Base-by-base conservation (phyloP, 2,888 invertebrate genomes). In the Gisinianus flammeolus region DNA sequence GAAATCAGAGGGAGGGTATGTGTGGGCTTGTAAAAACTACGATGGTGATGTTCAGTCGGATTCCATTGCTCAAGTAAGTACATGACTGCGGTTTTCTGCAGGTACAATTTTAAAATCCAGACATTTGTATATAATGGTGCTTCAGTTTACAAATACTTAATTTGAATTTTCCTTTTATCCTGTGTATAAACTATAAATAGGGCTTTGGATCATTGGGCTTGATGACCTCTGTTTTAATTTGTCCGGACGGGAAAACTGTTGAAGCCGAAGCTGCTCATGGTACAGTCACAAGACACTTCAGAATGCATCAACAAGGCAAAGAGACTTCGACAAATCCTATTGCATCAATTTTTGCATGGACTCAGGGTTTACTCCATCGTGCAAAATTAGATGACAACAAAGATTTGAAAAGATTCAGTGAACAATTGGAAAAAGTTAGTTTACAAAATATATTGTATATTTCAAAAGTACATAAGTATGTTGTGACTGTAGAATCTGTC, bases 201-300 rank as follows among this genome's bases (percentile, higher is more conserved):
- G 91, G 90, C 77, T 88, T 87, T 83, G 95, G 96, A 0, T 94
- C 94, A 0, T 88, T 96, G 78, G 95, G 95, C 78, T 91, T 96
- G 89, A 83, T 83, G 83, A 80, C 82, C 26, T 94, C 94, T 76
- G 95, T 96, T 33, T 89, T 96, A 78, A 91, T 96, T 89, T 95
- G 95, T 86, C 95, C 95, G 0, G 95, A 93, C 87, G 93, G 93
- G 30, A 93, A 93, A 87, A 96, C 96, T 0, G 91, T 95, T 80
- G 95, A 96, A 88, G 91, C 95, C 0, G 96, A 96, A 88, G 96
- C 96, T 54, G 95, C 96, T 67, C 96, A 96, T 88, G 96, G 96
- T 81, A 96, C 96, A 5, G 95, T 96, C 78, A 95, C 95, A 10
- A 90, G 95, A 76, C 95, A 95, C 89, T 95, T 93, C 89, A 74